A percentile compares a stretch with the other conserved stretches of the same genome.
Evolutionary conservation across 1,140 invertebrate genomes (phyloP).

Genomic region (Euwallacea fornicatus): DNA sequence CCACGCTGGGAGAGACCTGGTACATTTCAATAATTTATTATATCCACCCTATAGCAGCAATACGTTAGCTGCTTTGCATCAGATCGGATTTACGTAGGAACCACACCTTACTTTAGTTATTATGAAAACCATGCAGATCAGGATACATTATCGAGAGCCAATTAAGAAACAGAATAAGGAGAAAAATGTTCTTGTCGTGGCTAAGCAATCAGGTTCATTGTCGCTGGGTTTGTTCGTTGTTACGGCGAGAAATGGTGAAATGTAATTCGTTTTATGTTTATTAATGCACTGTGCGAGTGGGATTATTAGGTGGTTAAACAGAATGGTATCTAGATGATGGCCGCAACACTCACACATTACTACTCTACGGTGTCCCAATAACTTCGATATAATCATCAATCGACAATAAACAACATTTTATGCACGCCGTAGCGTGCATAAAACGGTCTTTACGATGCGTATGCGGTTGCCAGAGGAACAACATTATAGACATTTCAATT

Average conservation of each 20-base stretch:
- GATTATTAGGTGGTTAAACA: too few species aligned
- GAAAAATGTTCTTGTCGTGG: slow-evolving; percentile 17
- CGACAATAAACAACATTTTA: too few species aligned
- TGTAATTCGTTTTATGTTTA: slow-evolving; percentile 1
- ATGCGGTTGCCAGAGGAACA: too few species aligned
- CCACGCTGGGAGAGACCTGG: too few species aligned
- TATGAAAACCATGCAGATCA: slow-evolving; percentile 34
- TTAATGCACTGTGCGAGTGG: too few species aligned
- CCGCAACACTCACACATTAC: too few species aligned
- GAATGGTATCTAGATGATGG: too few species aligned
- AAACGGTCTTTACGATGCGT: too few species aligned
- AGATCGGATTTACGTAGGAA: slow-evolving; percentile 23
- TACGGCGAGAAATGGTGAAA: slow-evolving; percentile 30
- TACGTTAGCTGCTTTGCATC: slow-evolving; percentile 20
- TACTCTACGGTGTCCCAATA: too few species aligned
- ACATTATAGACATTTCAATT: too few species aligned
- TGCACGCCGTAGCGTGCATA: too few species aligned
- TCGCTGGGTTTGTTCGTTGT: slow-evolving; percentile 21
- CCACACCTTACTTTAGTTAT: slow-evolving; percentile 22
- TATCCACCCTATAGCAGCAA: not conserved
- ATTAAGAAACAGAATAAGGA: slow-evolving; percentile 25
- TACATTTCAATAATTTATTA: not conserved
- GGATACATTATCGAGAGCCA: slow-evolving; percentile 31
- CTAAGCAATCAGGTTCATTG: slow-evolving; percentile 35
- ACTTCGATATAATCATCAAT: too few species aligned